A percentile compares a stretch with the other conserved stretches of the same genome.
phyloP scores from a whole-genome alignment of 64 coral and sea anemone species.

The Actinia tenebrosa region DNA sequence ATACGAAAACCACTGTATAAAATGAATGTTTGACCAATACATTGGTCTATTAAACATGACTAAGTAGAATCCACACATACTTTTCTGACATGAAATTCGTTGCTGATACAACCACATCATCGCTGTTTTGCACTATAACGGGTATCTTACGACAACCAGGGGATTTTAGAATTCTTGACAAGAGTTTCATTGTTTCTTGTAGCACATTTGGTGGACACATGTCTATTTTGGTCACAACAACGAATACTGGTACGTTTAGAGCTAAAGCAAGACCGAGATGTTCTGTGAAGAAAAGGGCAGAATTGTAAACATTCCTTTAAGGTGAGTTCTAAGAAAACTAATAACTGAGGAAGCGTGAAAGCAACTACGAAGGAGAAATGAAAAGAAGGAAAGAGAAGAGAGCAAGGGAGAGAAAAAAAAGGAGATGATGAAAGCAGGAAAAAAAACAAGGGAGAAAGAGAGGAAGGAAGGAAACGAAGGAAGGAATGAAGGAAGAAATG shows the following conservation, averaged over 20 bases:
- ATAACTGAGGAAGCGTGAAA: not conserved
- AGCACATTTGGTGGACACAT: constrained; percentile 99
- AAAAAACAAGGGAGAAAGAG: too few relatives aligned
- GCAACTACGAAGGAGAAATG: not conserved
- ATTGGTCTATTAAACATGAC: too few relatives aligned
- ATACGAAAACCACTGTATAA: too few relatives aligned
- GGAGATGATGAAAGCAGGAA: too few relatives aligned
- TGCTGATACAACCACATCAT: constrained; percentile 95
- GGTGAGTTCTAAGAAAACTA: not conserved
- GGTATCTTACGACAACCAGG: constrained; percentile 98
- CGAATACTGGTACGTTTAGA: constrained; percentile 97
- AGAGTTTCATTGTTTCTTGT: constrained; percentile 94
- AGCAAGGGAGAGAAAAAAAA: too few relatives aligned
- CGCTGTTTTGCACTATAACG: constrained; percentile 86
- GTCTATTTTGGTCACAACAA: constrained; percentile 97
- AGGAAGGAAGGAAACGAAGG: not conserved
- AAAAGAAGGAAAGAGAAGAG: too few relatives aligned
- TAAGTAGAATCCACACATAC: constrained; percentile 15
- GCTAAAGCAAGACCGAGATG: constrained; percentile 93
- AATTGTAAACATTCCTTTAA: not conserved
- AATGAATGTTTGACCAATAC: too few relatives aligned
- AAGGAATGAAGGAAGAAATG: not conserved
- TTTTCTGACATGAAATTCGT: constrained; percentile 98
- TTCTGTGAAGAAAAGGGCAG: constrained; percentile 32
- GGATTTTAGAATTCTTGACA: constrained; percentile 91